phyloP scores from a whole-genome alignment of 1,140 invertebrate genomes.

The Lasioglossum albipes region DNA sequence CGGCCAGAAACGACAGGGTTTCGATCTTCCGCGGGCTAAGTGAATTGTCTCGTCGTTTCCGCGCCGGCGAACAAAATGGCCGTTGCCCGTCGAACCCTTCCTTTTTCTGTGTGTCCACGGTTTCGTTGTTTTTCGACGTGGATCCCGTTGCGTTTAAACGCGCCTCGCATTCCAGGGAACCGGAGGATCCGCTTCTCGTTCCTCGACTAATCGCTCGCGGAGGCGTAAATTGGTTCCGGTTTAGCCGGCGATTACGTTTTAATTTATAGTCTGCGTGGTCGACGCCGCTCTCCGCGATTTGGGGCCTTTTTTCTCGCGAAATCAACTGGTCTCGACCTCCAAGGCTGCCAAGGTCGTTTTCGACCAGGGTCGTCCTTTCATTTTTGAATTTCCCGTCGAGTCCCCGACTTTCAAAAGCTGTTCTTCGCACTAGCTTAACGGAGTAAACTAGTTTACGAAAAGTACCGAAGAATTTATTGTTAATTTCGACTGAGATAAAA shows the following conservation, averaged over 20 bases:
- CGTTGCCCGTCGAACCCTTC: background rate
- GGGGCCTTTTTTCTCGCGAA: background rate
- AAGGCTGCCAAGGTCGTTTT: background rate
- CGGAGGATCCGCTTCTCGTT: background rate
- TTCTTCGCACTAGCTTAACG: too few species aligned
- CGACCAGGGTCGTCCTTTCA: background rate
- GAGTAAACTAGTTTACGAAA: too few species aligned
- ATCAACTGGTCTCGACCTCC: background rate
- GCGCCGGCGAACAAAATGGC: constrained; percentile 9
- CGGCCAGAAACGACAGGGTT: background rate
- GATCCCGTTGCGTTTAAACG: constrained; percentile 31
- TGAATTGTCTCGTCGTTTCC: constrained; percentile 43
- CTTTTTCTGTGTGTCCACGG: background rate
- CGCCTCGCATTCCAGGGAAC: constrained; percentile 14
- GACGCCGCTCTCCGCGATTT: background rate
- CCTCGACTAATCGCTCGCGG: background rate
- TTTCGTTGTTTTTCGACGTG: background rate
- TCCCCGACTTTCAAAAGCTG: too few species aligned
- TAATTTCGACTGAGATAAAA: too few species aligned
- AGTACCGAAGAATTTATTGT: too few species aligned
- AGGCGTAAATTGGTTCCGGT: constrained; percentile 4
- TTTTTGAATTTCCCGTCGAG: background rate
- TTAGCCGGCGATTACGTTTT: background rate
- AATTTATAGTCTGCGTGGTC: background rate
- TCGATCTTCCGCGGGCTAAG: background rate